Base-by-base conservation (phyloP, 2,888 invertebrate species). In the Anagyrus pseudococci region DNA sequence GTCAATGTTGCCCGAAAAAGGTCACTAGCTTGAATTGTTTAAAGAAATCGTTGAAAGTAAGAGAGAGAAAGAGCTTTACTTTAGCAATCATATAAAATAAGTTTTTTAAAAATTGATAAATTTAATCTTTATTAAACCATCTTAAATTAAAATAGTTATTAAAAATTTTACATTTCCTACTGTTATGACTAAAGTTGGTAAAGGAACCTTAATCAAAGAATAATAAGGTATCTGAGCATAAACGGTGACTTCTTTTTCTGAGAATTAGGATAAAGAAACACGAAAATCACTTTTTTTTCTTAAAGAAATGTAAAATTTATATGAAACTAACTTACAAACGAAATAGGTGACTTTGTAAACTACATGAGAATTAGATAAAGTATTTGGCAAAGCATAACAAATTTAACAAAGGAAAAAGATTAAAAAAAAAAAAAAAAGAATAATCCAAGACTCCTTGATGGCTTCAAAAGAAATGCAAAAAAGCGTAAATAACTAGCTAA, bases 71-170 rank as follows among this genome's bases (percentile, higher is more conserved):
- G n/a, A 40, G 17, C 44, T 25, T n/a, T 4, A n/a, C 8, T 55
- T 20, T 20, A 25, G 4, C 15, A 53, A 53, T 46, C 37, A 53
- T 43, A 44, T 25, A 13, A 40, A 50, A 44, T 40, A 23, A 40
- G 55, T 41, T 29, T 64, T 64, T 64, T 57, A 57, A 60, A 62
- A 65, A 61, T 60, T 58, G 49, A 64, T 58, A 61, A 61, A 58
- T 57, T 64, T 56, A 64, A 61, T 64, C 44, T 61, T 64, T 58
- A 64, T 64, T 61, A 61, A 64, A 64, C 44, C 58, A 64, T 57
- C 19, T 53, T 57, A 60, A 58, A 61, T 41, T 40, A 62, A 62
- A 58, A 50, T 53, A 54, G 48, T 47, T 23, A 48, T 50, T 58
- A 54, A 58, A 58, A 65, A 54, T 58, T 58, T 62, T 62, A 58